Percentiles rank a stretch among this genome's conserved stretches.
Evolutionary conservation across 2,888 invertebrate genomes (phyloP).

Genomic region (Lordiphosa fenestrarum): DNA sequence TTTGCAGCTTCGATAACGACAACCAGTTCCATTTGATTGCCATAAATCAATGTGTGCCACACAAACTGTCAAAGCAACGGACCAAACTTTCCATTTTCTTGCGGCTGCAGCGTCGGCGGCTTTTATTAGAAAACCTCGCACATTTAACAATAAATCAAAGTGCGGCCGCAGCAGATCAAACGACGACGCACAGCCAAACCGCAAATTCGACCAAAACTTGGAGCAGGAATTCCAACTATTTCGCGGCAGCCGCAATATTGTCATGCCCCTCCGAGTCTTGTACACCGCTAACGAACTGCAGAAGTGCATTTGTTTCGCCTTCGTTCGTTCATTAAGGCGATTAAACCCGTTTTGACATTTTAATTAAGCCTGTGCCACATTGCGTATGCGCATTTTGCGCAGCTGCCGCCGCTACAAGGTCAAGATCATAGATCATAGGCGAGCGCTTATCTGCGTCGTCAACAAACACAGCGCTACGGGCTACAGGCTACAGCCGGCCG

Average conservation of each 20-base stretch:
- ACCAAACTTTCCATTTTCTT: slow-evolving; percentile 59
- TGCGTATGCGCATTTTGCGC: slow-evolving; percentile 38
- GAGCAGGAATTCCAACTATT: slow-evolving; percentile 43
- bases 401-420: slow-evolving; percentile 47
- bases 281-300: slow-evolving; percentile 32
- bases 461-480: slow-evolving; percentile 25
- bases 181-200: slow-evolving; percentile 20
- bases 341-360: slow-evolving; percentile 81
- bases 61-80: slow-evolving; percentile 57
- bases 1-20: slow-evolving; percentile 1
- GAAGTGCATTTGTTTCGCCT: background rate
- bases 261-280: slow-evolving; percentile 23
- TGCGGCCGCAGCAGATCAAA: slow-evolving; percentile 36
- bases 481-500: slow-evolving; percentile 11
- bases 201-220: slow-evolving; percentile 29
- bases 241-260: slow-evolving; percentile 19
- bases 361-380: slow-evolving; percentile 76
- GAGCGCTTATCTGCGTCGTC: slow-evolving; percentile 57
- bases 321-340: slow-evolving; percentile 80
- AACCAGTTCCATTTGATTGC: slow-evolving; percentile 29
- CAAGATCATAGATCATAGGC: slow-evolving; percentile 71
- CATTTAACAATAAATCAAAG: slow-evolving; percentile 61
- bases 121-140: slow-evolving; percentile 47
- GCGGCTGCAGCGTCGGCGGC: slow-evolving; percentile 42
- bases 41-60: slow-evolving; percentile 44